These are phyloP conservation scores for Trinectes maculatus DNA, from an alignment of 2,113 vertebrate genomes.

Conservation along the genomic window DNA sequence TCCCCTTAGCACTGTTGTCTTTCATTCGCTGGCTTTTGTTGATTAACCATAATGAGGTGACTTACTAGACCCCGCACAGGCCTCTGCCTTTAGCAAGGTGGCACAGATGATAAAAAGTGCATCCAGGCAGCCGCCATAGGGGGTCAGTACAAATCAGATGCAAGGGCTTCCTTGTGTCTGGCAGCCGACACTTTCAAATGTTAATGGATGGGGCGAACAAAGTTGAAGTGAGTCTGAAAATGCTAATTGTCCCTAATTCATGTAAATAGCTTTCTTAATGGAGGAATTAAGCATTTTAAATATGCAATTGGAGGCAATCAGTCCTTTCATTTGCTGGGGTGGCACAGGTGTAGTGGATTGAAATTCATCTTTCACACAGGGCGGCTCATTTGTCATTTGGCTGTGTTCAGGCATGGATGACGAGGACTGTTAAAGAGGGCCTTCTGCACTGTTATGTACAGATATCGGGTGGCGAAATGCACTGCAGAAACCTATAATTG, in stretches of 20 bases:
- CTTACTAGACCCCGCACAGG: conserved; percentile 61
- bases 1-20: conserved; percentile 68
- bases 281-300: conserved; percentile 85
- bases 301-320: conserved; percentile 83
- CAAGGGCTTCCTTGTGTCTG: conserved; percentile 79
- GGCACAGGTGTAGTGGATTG: conserved; percentile 84
- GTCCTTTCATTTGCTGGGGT: conserved; percentile 81
- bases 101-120: conserved; percentile 65
- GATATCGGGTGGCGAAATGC: conserved; percentile 56
- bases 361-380: conserved; percentile 82
- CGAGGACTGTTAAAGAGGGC: conserved; percentile 58
- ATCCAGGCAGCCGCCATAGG: conserved; percentile 63
- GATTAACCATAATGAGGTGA: conserved; percentile 79
- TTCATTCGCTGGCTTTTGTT: conserved; percentile 75
- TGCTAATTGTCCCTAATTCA: conserved; percentile 86
- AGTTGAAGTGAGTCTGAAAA: conserved; percentile 85
- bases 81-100: conserved; percentile 55
- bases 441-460: conserved; percentile 55
- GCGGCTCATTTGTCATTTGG: conserved; percentile 83
- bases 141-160: conserved; percentile 79
- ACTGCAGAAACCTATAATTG: conserved; percentile 68
- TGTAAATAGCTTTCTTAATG: conserved; percentile 86
- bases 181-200: conserved; percentile 85
- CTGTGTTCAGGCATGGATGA: conserved; percentile 75
- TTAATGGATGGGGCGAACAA: conserved; percentile 84